Evolutionary conservation across 1,140 invertebrate genomes (phyloP).

Genomic region (Euwallacea similis): DNA sequence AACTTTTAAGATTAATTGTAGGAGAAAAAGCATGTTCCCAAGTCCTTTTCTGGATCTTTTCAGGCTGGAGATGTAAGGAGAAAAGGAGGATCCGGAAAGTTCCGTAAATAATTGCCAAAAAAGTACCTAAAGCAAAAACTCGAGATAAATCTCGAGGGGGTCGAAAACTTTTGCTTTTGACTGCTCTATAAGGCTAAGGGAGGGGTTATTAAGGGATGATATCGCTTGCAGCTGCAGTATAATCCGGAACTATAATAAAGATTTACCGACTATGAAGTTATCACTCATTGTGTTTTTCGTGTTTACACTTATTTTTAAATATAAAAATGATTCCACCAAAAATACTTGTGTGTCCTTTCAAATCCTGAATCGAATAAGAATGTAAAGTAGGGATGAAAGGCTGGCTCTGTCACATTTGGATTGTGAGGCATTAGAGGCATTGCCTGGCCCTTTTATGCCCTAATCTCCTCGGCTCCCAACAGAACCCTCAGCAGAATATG

Average conservation of each 20-base stretch:
- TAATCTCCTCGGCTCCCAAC: too few species aligned
- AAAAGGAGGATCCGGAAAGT: constrained; percentile 1
- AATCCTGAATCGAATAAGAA: constrained; percentile 19
- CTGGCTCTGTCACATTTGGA: background rate
- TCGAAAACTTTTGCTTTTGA: constrained; percentile 7
- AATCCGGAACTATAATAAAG: too few species aligned
- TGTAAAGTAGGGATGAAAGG: constrained; percentile 3
- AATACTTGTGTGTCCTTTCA: background rate
- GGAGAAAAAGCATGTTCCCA: too few species aligned
- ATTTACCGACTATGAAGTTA: too few species aligned
- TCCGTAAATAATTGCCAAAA: constrained; percentile 7
- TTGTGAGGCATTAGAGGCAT: background rate
- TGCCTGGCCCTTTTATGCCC: too few species aligned
- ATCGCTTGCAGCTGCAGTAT: too few species aligned
- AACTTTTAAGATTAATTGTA: too few species aligned
- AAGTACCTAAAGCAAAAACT: constrained; percentile 13
- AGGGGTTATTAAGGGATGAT: too few species aligned
- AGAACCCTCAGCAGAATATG: too few species aligned
- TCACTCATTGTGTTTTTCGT: too few species aligned
- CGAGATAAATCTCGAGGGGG: constrained; percentile 22
- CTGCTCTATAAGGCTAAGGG: constrained; percentile 9
- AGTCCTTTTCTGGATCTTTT: background rate
- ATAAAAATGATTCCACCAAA: too few species aligned
- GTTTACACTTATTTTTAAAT: too few species aligned
- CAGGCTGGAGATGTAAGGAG: background rate